Evolutionary conservation across 2,113 vertebrate species (phyloP).

Genomic region (Cepphus grylle): DNA sequence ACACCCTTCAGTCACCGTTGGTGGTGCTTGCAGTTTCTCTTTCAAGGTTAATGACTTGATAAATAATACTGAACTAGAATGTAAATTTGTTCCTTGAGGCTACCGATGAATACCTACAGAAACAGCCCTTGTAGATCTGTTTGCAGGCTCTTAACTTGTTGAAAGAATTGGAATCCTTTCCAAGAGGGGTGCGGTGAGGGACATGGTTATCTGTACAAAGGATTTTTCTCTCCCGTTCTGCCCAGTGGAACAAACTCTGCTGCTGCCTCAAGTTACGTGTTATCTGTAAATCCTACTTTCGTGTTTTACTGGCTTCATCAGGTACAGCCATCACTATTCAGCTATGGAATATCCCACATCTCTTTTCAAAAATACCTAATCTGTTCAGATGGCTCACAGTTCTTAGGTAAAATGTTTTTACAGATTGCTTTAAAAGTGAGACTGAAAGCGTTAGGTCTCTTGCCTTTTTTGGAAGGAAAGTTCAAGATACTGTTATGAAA

Average conservation of each 20-base stretch:
- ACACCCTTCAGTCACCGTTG: fast-evolving
- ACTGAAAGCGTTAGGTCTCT: not conserved
- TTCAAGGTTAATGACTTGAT: not conserved
- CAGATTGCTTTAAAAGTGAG: not conserved
- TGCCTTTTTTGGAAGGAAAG: not conserved
- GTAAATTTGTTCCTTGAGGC: not conserved
- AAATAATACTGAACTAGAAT: not conserved
- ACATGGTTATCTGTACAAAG: not conserved
- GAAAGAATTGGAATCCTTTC: not conserved
- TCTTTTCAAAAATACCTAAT: not conserved
- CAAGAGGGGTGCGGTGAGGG: not conserved
- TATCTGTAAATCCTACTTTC: not conserved
- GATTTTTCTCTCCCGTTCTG: not conserved
- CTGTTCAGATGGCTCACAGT: not conserved
- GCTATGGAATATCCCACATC: not conserved
- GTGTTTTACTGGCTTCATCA: not conserved
- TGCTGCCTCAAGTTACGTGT: not conserved
- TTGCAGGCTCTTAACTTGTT: not conserved
- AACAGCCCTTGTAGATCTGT: not conserved
- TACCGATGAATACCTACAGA: not conserved
- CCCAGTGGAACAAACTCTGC: not conserved
- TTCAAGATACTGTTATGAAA: not conserved
- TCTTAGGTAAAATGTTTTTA: not conserved
- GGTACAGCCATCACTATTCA: not conserved
- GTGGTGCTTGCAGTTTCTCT: not conserved